Base-by-base conservation (phyloP, 2,888 invertebrate species). In the Steinernema carpocapsae region DNA sequence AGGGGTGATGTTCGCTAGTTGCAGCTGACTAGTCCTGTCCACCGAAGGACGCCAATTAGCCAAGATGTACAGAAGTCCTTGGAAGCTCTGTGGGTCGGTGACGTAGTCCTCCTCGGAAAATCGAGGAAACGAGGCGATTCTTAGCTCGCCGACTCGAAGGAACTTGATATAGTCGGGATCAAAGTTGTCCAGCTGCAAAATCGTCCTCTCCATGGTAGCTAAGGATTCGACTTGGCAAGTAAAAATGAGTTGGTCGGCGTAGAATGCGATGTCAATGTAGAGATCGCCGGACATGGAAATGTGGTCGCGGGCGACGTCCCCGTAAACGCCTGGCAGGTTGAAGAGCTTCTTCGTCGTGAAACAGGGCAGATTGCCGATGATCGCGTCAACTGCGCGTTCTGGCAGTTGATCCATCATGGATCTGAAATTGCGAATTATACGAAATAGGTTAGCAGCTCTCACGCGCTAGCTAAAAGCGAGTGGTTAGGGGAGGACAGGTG, bases 191-290 rank as follows among this genome's bases (percentile, higher is more conserved):
- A 64, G 64, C 17, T 22, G 64, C 64, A 64, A n/a, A 17, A 64
- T 32, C 26, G 64, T 26, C 29, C 64, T 29, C 64, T 64, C 64
- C 64, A 64, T 64, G 14, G 64, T 64, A 14, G 64, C 64, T 32
- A 64, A 32, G 3, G 64, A 64, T 29, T 64, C 64, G 32, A 64
- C 64, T 19, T 64, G 64, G 37, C 64, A 64, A 29, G 64, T 64
- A 32, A 64, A 64, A 14, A 64, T 26, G 7, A 64, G 64, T 17
- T 64, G 22, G 29, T 64, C 64, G 29, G 64, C 17, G 64, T 64
- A 64, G 64, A 64, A 64, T 17, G 64, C 64, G 64, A 64, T 26
- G 64, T 64, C 64, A 32, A 64, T 64, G 64, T 26, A 64, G 29
- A 64, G 37, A 29, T 64, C 64, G 64, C 64, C 64, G 32, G 12